Conservation (phyloP, 1,140 invertebrate genomes). For the Drosophila guanche region DNA sequence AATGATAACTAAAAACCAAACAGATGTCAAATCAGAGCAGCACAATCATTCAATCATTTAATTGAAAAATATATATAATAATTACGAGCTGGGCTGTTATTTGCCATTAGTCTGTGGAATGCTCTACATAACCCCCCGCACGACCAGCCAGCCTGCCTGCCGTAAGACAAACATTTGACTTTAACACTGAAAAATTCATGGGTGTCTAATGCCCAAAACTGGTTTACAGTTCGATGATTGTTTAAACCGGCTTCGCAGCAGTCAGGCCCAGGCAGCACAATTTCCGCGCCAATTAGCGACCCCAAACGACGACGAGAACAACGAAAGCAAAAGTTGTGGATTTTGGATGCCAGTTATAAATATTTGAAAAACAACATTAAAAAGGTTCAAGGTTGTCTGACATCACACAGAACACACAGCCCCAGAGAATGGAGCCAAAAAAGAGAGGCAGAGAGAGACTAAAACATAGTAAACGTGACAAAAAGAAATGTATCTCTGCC, state of each 20-base stretch:
- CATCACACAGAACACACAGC: conserved; percentile 48
- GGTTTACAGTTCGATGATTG: conserved; percentile 48
- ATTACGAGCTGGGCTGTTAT: conserved; percentile 12
- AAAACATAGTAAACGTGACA: conserved; percentile 67
- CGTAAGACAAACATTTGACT: conserved; percentile 39
- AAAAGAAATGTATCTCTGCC: conserved; percentile 74
- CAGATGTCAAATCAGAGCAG: no score
- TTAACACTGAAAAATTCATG: conserved; percentile 52
- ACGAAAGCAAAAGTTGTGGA: conserved; percentile 78
- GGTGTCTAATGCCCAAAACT: conserved; percentile 55
- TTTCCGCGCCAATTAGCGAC: conserved; percentile 75
- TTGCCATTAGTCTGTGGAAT: background rate
- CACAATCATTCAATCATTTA: background rate
- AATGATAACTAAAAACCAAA: no score
- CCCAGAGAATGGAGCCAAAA: background rate
- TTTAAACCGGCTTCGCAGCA: conserved; percentile 50
- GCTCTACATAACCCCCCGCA: background rate
- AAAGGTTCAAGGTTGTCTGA: conserved; percentile 81
- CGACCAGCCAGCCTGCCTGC: no score
- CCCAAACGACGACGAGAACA: conserved; percentile 22
- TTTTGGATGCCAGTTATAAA: conserved; percentile 54
- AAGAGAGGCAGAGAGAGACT: no score
- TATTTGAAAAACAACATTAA: conserved; percentile 54
- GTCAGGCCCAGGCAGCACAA: conserved; percentile 7
- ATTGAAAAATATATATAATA: conserved; percentile 37